Conservation (phyloP, 1,140 invertebrate species). For the Formica selysi region DNA sequence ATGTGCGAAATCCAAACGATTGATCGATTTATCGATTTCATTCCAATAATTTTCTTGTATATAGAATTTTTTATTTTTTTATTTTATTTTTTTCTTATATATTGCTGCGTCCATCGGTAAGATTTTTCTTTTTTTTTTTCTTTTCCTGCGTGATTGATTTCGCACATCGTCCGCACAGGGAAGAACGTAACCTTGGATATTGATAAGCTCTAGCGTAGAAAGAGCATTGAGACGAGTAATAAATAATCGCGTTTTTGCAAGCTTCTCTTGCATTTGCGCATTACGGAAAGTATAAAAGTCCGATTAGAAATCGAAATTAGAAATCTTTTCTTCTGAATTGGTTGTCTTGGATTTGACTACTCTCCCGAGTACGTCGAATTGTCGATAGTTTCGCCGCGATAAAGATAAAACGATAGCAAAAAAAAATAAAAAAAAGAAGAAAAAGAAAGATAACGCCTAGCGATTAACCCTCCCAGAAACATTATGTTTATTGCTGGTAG, state of each 20-base stretch:
- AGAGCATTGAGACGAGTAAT: slow-evolving; percentile 60
- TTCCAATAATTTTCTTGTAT: background rate
- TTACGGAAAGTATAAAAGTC: slow-evolving; percentile 41
- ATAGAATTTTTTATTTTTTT: slow-evolving; percentile 29
- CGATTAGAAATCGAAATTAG: slow-evolving; percentile 37
- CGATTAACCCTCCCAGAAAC: slow-evolving; percentile 72
- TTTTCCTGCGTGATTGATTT: slow-evolving; percentile 60
- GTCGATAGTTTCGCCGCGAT: slow-evolving; percentile 43
- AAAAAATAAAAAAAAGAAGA: slow-evolving; percentile 5
- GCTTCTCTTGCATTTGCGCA: slow-evolving; percentile 61
- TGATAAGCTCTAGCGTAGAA: slow-evolving; percentile 75
- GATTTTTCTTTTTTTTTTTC: background rate
- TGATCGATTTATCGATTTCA: background rate
- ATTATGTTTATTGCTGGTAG: slow-evolving; percentile 78
- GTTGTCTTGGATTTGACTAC: slow-evolving; percentile 81
- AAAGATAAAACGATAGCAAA: slow-evolving; percentile 51
- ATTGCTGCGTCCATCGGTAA: background rate
- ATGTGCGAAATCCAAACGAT: slow-evolving; percentile 76
- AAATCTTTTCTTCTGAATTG: slow-evolving; percentile 68
- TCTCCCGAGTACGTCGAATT: slow-evolving; percentile 73
- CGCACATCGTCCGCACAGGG: slow-evolving; percentile 77
- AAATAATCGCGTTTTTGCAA: slow-evolving; percentile 49
- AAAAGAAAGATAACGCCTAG: slow-evolving; percentile 64
- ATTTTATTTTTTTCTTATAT: background rate
- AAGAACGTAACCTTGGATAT: slow-evolving; percentile 77